Conservation (phyloP, 1,140 invertebrate genomes). For the Lasioglossum albipes region DNA sequence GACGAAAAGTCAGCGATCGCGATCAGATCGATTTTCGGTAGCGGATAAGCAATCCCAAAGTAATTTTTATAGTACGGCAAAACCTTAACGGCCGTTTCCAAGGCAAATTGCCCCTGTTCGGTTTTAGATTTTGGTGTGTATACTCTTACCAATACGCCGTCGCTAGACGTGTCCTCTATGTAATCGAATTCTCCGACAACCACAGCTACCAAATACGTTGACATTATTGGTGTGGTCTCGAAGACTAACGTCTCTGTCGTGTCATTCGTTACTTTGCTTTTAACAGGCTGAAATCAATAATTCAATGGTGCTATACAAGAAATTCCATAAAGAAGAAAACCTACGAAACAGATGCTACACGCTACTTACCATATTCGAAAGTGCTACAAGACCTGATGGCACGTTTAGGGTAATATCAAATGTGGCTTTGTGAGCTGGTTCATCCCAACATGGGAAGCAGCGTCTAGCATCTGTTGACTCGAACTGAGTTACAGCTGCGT, state of each 20-base stretch:
- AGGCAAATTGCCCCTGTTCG: slow-evolving; percentile 94
- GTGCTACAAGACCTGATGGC: slow-evolving; percentile 87
- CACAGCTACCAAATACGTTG: slow-evolving; percentile 96
- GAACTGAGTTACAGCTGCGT: slow-evolving; percentile 95
- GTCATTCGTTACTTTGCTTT: slow-evolving; percentile 32
- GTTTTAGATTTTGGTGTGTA: slow-evolving; percentile 96
- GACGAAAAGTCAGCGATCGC: slow-evolving; percentile 95
- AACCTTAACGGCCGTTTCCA: slow-evolving; percentile 92
- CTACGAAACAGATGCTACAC: slow-evolving; percentile 37
- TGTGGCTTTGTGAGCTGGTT: slow-evolving; percentile 96
- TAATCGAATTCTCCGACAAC: slow-evolving; percentile 97
- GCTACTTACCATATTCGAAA: slow-evolving; percentile 94
- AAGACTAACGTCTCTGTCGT: slow-evolving; percentile 85
- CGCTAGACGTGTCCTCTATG: slow-evolving; percentile 89
- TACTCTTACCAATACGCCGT: slow-evolving; percentile 93
- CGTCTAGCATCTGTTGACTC: slow-evolving; percentile 95
- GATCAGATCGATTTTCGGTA: slow-evolving; percentile 97
- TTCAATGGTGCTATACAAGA: not conserved
- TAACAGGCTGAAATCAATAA: slow-evolving; percentile 66
- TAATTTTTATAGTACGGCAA: slow-evolving; percentile 96
- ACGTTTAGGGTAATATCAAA: slow-evolving; percentile 94
- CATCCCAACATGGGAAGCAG: slow-evolving; percentile 99
- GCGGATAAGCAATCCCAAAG: slow-evolving; percentile 96
- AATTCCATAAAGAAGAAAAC: slow-evolving; percentile 9
- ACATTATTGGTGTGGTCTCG: slow-evolving; percentile 95